These are phyloP conservation scores for Onthophagus taurus DNA, from an alignment of 1,140 invertebrate genomes.

Conservation along the genomic window DNA sequence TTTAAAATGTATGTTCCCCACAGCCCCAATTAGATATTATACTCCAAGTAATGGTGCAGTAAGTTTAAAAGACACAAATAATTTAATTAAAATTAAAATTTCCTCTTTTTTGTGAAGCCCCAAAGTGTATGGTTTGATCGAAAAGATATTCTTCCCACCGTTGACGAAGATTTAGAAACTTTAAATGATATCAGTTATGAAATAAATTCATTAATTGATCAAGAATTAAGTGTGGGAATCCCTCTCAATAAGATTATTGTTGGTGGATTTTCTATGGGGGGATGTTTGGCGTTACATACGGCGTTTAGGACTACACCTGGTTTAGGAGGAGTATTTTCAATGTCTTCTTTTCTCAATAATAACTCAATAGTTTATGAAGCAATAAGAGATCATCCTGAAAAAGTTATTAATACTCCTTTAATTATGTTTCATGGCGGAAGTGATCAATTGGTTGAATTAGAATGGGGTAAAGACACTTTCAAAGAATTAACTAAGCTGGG, in stretches of 20 bases:
- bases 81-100: not conserved
- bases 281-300: conserved; percentile 55
- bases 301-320: conserved; percentile 50
- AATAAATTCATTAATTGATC: conserved; percentile 49
- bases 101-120: conserved; percentile 32
- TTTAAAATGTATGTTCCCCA: conserved; percentile 60
- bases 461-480: conserved; percentile 45
- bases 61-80: conserved; percentile 7
- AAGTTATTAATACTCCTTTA: conserved; percentile 26
- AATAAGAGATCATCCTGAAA: conserved; percentile 23
- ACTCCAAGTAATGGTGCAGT: conserved; percentile 50
- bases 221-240: conserved; percentile 53
- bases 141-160: conserved; percentile 45
- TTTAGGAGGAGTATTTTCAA: conserved; percentile 56
- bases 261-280: conserved; percentile 72
- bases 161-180: conserved; percentile 49
- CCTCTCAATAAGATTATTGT: conserved; percentile 54
- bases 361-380: conserved; percentile 54
- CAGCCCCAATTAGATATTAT: conserved; percentile 57
- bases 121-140: conserved; percentile 65
- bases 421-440: conserved; percentile 41
- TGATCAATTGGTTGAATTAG: conserved; percentile 44
- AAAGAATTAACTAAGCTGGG: conserved; percentile 39
- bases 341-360: conserved; percentile 62
- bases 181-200: conserved; percentile 46